phyloP scores from a whole-genome alignment of 1,140 invertebrate genomes.

The Bombus soroeensis region DNA sequence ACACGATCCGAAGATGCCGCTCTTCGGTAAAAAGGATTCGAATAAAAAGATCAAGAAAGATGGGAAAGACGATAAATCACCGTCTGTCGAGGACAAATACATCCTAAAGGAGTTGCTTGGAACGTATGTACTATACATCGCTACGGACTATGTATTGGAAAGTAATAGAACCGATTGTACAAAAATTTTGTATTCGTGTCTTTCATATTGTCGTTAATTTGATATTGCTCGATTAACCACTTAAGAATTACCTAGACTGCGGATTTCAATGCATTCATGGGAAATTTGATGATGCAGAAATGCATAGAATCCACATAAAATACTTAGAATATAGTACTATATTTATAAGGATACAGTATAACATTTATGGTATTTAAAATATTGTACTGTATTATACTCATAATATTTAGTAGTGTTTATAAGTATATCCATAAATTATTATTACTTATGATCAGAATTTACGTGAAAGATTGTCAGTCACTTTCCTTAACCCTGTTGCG shows the following conservation, averaged over 20 bases:
- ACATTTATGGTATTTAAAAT: too few species aligned
- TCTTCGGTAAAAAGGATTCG: slow-evolving; percentile 94
- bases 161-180: background rate
- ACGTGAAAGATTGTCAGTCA: background rate
- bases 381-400: too few species aligned
- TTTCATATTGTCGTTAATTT: background rate
- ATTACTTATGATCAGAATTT: background rate
- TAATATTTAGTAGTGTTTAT: too few species aligned
- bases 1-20: slow-evolving; percentile 86
- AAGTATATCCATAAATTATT: background rate
- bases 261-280: background rate
- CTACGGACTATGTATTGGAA: background rate
- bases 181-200: background rate
- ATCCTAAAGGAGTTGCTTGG: slow-evolving; percentile 94
- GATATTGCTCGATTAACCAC: background rate
- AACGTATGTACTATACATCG: slow-evolving; percentile 86
- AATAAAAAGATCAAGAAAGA: slow-evolving; percentile 93
- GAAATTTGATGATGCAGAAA: background rate
- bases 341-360: too few species aligned
- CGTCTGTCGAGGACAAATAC: slow-evolving; percentile 95
- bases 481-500: background rate
- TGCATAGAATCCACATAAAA: background rate
- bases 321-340: background rate
- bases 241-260: background rate
- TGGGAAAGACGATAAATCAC: slow-evolving; percentile 89